Conservation (phyloP, 2,797 vertebrate genomes). For the Lepidocolaptes lacrymiger region DNA sequence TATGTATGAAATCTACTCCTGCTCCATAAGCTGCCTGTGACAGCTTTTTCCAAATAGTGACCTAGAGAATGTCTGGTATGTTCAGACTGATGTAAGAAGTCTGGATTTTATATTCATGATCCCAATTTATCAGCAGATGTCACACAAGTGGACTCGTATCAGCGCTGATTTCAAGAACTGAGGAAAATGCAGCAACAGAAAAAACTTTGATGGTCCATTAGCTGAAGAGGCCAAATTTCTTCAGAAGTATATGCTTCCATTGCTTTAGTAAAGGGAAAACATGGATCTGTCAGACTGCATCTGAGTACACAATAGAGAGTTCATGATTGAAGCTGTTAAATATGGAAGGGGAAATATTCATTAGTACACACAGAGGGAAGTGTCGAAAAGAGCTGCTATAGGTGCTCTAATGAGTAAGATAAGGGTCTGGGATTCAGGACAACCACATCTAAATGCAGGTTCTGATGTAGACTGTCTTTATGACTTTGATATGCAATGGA, state of each 20-base stretch:
- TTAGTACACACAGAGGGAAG: not conserved
- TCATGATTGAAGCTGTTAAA: not conserved
- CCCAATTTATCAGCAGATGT: not conserved
- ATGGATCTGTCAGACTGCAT: not conserved
- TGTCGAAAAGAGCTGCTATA: not conserved
- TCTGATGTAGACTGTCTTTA: not conserved
- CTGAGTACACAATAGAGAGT: not conserved
- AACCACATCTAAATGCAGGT: not conserved
- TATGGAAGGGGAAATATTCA: not conserved
- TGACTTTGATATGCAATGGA: not conserved
- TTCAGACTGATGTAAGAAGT: conserved; percentile 29
- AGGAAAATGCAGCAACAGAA: not conserved
- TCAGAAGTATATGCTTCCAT: not conserved
- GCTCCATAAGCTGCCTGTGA: not conserved
- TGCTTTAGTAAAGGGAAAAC: not conserved
- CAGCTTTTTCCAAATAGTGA: conserved; percentile 7
- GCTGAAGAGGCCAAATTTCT: not conserved
- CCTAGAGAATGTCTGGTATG: conserved; percentile 49
- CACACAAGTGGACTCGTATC: not conserved
- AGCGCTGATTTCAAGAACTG: not conserved
- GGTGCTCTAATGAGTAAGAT: not conserved
- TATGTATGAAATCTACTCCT: conserved; percentile 1
- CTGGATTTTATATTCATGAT: conserved; percentile 20
- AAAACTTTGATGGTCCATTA: not conserved
- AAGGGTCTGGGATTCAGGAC: not conserved